A percentile compares a stretch with the other conserved stretches of the same genome.
These are phyloP conservation scores for Nerophis lumbriciformis DNA, from an alignment of 2,113 vertebrate species.

Conservation along the genomic window DNA sequence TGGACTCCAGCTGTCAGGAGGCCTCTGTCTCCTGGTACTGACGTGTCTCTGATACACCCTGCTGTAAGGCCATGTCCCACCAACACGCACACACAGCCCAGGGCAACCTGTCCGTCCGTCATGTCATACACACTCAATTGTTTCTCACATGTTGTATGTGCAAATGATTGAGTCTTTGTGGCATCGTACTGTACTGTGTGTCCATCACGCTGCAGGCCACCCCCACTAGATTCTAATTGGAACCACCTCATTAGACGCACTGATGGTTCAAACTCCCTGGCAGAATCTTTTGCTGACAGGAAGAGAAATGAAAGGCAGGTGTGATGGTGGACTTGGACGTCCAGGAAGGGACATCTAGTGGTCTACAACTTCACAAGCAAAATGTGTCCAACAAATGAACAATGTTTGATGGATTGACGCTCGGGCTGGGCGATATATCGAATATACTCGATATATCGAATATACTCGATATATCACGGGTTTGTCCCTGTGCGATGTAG, in stretches of 20 bases:
- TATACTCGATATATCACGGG: no score
- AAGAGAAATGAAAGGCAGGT: not conserved
- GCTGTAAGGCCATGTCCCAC: conserved; percentile 61
- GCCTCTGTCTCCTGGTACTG: conserved; percentile 65
- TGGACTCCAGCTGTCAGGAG: conserved; percentile 71
- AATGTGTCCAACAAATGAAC: not conserved
- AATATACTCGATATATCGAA: no score
- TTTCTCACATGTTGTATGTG: conserved; percentile 21
- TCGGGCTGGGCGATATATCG: no score
- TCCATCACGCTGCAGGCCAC: conserved; percentile 61
- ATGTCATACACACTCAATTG: conserved; percentile 37
- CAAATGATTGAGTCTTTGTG: conserved; percentile 54
- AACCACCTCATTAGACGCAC: conserved; percentile 76
- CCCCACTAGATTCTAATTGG: conserved; percentile 72
- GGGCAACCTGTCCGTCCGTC: conserved; percentile 62
- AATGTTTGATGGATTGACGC: no score
- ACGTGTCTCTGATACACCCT: conserved; percentile 67
- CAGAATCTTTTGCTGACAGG: conserved; percentile 55
- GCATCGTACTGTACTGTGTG: conserved; percentile 31
- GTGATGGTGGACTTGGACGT: not conserved
- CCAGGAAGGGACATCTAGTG: not conserved
- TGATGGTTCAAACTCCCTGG: conserved; percentile 62
- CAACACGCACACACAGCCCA: conserved; percentile 45
- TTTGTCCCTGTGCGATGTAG: no score
- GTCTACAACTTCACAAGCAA: not conserved